phyloP scores from a whole-genome alignment of 2,888 invertebrate species.

The Pharmacophagus antenor region DNA sequence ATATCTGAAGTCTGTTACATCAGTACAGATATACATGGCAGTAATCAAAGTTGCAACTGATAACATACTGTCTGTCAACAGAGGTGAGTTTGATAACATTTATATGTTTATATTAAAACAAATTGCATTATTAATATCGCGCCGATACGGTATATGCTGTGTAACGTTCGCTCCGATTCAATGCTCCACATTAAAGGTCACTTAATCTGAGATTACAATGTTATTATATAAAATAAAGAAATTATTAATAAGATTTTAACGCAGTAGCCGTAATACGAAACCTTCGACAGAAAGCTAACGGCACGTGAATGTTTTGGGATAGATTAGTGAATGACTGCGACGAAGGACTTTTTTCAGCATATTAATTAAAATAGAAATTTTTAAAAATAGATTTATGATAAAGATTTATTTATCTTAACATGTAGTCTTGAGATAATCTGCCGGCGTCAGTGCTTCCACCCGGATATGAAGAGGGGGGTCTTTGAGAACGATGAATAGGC shows the following conservation, averaged over 20 bases:
- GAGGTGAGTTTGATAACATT: slow-evolving; percentile 53
- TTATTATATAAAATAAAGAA: not conserved
- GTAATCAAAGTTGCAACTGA: slow-evolving; percentile 48
- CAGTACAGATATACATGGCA: slow-evolving; percentile 32
- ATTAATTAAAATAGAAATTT: too few species aligned
- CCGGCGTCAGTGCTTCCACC: too few species aligned
- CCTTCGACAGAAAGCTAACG: not conserved
- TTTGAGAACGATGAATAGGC: too few species aligned
- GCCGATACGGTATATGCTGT: slow-evolving; percentile 6
- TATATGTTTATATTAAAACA: slow-evolving; percentile 46
- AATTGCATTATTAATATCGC: slow-evolving; percentile 40
- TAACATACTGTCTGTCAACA: slow-evolving; percentile 44
- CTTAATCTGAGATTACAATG: slow-evolving; percentile 4
- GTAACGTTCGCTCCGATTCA: slow-evolving; percentile 9
- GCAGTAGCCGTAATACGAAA: not conserved
- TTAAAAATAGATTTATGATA: too few species aligned
- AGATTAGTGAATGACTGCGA: too few species aligned
- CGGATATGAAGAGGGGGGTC: too few species aligned
- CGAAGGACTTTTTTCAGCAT: too few species aligned
- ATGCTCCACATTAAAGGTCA: slow-evolving; percentile 16
- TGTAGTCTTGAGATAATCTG: too few species aligned
- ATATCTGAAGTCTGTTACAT: slow-evolving; percentile 29
- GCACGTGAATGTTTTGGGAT: too few species aligned
- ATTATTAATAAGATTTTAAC: not conserved
- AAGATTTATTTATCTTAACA: too few species aligned